These are phyloP conservation scores for Fragum sueziense DNA, from an alignment of 2,888 invertebrate species.

Conservation along the genomic window DNA sequence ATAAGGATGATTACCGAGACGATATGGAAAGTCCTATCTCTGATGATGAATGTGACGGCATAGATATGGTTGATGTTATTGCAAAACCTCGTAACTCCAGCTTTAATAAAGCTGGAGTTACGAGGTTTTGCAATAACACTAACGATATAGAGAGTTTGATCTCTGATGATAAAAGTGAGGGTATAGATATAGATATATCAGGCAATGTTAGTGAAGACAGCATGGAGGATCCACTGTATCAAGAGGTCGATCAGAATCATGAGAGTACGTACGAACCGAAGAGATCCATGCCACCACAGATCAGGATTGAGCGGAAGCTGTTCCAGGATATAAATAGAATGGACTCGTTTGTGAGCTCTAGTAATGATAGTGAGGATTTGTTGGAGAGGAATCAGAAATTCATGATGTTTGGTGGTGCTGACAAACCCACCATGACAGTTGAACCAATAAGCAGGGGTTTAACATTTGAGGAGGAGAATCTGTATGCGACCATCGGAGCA, in stretches of 20 bases:
- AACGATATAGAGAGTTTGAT: too few species aligned
- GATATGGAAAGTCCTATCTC: slow-evolving; percentile 29
- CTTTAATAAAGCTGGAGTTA: too few species aligned
- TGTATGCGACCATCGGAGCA: slow-evolving; percentile 39
- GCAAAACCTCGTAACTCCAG: too few species aligned
- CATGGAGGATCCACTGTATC: slow-evolving; percentile 73
- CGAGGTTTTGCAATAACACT: too few species aligned
- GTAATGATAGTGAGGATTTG: slow-evolving; percentile 75
- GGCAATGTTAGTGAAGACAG: slow-evolving; percentile 69
- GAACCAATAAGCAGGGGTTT: slow-evolving; percentile 57
- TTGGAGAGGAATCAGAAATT: slow-evolving; percentile 49
- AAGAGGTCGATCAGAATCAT: slow-evolving; percentile 78
- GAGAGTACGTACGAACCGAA: slow-evolving; percentile 78
- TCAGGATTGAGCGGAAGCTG: slow-evolving; percentile 80
- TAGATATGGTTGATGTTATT: too few species aligned
- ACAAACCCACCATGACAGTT: slow-evolving; percentile 52
- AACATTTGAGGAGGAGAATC: slow-evolving; percentile 33
- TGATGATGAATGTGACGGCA: slow-evolving; percentile 58
- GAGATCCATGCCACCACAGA: slow-evolving; percentile 71
- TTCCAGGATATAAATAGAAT: slow-evolving; percentile 69
- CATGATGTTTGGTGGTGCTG: slow-evolving; percentile 38
- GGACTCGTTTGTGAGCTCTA: slow-evolving; percentile 77
- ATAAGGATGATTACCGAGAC: slow-evolving; percentile 32
- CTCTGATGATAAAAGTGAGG: slow-evolving; percentile 55
- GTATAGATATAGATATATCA: slow-evolving; percentile 57